A percentile compares a stretch with the other conserved stretches of the same genome.
phyloP scores from a whole-genome alignment of 2,888 invertebrate genomes.

The Melikaiella ostensackeni region DNA sequence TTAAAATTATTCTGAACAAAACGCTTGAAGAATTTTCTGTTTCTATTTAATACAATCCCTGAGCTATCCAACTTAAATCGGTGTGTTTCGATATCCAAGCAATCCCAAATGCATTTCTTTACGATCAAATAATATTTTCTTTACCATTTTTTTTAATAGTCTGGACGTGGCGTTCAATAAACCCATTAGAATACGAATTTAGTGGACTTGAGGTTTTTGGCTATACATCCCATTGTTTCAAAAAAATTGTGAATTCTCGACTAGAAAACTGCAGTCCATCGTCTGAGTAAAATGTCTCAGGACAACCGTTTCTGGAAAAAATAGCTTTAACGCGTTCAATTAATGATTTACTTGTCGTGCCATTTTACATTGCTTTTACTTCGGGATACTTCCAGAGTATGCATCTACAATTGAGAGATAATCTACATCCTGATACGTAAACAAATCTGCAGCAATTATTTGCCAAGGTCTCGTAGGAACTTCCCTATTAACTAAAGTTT shows the following conservation, averaged over 20 bases:
- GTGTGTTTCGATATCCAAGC: too few species aligned
- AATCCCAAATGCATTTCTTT: neutral
- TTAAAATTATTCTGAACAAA: too few species aligned
- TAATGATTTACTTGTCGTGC: slow-evolving; percentile 51
- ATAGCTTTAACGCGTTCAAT: slow-evolving; percentile 54
- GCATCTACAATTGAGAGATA: too few species aligned
- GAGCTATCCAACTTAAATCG: too few species aligned
- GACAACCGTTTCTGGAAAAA: slow-evolving; percentile 57
- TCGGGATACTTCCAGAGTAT: too few species aligned
- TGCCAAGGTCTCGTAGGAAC: slow-evolving; percentile 57
- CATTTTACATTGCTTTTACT: neutral
- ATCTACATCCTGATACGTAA: slow-evolving; percentile 50
- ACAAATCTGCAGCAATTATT: slow-evolving; percentile 57
- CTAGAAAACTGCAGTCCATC: slow-evolving; percentile 57
- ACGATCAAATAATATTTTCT: neutral
- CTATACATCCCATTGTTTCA: slow-evolving; percentile 9
- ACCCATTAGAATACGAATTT: neutral
- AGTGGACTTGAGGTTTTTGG: neutral
- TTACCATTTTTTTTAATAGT: neutral
- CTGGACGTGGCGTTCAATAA: neutral
- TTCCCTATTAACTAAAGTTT: slow-evolving; percentile 53
- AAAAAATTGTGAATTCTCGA: slow-evolving; percentile 36
- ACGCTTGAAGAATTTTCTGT: too few species aligned
- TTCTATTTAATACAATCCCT: too few species aligned
- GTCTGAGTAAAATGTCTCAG: slow-evolving; percentile 52